phyloP scores from a whole-genome alignment of 2,888 invertebrate genomes.

The Drosophila rubida region DNA sequence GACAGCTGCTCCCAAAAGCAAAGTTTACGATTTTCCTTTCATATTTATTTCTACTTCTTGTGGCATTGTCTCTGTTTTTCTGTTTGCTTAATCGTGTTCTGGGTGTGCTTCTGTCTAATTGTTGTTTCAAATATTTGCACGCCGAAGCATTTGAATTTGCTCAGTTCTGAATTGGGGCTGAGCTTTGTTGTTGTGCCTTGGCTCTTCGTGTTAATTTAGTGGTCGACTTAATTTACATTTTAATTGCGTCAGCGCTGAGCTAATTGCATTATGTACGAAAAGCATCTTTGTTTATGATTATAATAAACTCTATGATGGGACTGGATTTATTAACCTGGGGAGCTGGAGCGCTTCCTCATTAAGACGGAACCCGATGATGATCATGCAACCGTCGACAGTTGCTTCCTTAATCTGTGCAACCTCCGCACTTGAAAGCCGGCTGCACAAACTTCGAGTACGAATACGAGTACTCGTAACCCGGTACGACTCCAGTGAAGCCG shows the following conservation, averaged over 20 bases:
- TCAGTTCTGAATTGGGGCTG: conserved; percentile 31
- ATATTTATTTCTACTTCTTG: conserved; percentile 7
- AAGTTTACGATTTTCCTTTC: conserved; percentile 60
- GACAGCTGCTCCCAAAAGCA: conserved; percentile 49
- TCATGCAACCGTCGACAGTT: conserved; percentile 54
- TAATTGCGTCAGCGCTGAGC: conserved; percentile 51
- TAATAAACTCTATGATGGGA: conserved; percentile 42
- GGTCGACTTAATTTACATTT: conserved; percentile 59
- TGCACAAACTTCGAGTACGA: conserved; percentile 40
- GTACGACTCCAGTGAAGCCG: conserved; percentile 29
- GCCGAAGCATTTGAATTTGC: conserved; percentile 29
- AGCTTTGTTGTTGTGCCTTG: conserved; percentile 6
- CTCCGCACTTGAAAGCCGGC: conserved; percentile 70
- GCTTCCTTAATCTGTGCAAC: conserved; percentile 73
- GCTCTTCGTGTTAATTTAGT: conserved; percentile 48
- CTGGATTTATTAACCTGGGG: conserved; percentile 12
- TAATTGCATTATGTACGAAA: conserved; percentile 50
- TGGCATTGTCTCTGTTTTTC: neutral
- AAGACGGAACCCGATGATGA: conserved; percentile 35
- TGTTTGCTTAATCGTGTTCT: conserved; percentile 27
- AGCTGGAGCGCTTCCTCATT: conserved; percentile 42
- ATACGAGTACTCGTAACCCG: conserved; percentile 42
- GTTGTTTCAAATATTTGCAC: conserved; percentile 66
- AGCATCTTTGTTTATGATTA: conserved; percentile 22
- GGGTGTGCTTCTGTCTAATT: conserved; percentile 64